Evolutionary conservation across 1,140 invertebrate species (phyloP), one percentile per base, ranked within the genome.

Genomic region (Solen grandis): DNA sequence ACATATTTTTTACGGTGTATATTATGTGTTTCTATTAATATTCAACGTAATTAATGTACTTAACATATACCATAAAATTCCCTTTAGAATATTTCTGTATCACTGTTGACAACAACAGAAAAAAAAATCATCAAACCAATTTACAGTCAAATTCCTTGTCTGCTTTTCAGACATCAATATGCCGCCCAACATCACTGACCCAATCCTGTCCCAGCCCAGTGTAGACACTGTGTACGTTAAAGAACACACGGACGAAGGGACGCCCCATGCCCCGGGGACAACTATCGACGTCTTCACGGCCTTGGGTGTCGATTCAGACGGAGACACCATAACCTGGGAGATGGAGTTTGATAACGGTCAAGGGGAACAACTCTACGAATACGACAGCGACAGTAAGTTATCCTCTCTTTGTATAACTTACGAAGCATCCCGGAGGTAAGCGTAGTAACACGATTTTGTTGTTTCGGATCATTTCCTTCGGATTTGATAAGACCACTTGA

Each of bases 161-260:
- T n/a, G 10, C 55, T 66, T 5, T 22, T 38, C 31, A 77, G 75
- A 77, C 14, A 66, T 78, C 14, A 78, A 78, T 38, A 66, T 31
- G 13, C 75, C 75, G 16, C 75, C 75, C 1, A 59, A 41, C 19
- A 65, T 78, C 8, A 38, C 36, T 14, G 5, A 46, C 31, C 75
- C 75, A 8, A 31, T 65, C 10, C 10, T 36, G 33, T 22, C n/a
- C 0, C 33, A 68, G 29, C 74, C 74, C 13, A 22, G 31, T 3
- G 8, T 41, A 22, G 50, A 78, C 2, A 50, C 16, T 1, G 54
- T 69, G 1, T 4, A 31, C 16, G 55, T 78, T 0, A 25, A 33
- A 14, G 75, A 78, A 41, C 63, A 78, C 35, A 78, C 75, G 22
- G 65, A 46, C 22, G 75, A 55, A 27, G 65, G 50, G 4, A 33